Percentiles rank a stretch among this genome's conserved stretches.
phyloP scores from a whole-genome alignment of 2,888 invertebrate species.

The Drosophila kuntzei region DNA sequence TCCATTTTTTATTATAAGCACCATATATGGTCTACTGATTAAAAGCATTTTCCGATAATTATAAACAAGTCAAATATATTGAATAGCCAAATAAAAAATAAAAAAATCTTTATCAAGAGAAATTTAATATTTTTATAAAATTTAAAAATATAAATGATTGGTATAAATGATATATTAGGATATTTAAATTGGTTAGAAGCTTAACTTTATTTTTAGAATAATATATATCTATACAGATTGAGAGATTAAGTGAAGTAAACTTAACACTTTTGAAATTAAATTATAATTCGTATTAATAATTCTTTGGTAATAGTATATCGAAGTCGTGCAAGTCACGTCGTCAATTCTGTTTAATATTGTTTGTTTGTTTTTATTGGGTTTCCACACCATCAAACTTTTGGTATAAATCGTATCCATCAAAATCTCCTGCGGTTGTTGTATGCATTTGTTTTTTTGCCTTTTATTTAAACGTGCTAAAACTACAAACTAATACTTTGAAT shows the following conservation, averaged over 20 bases:
- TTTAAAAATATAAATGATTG: too few relatives aligned
- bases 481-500: conserved; percentile 36
- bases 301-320: background rate
- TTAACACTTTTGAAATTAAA: background rate
- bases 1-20: background rate
- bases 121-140: too few relatives aligned
- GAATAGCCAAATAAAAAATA: too few relatives aligned
- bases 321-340: background rate
- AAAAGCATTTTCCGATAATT: background rate
- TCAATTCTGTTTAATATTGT: conserved; percentile 16
- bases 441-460: conserved; percentile 31
- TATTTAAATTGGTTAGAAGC: too few relatives aligned
- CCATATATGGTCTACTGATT: too few relatives aligned
- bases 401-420: conserved; percentile 65
- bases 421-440: conserved; percentile 31
- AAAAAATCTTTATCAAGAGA: too few relatives aligned
- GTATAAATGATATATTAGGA: too few relatives aligned
- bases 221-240: too few relatives aligned
- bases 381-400: conserved; percentile 71
- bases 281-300: background rate
- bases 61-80: too few relatives aligned
- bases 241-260: background rate
- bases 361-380: conserved; percentile 50
- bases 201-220: too few relatives aligned
- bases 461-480: conserved; percentile 61